Base-by-base conservation (phyloP, 2,797 vertebrate species). In the Capromys pilorides region DNA sequence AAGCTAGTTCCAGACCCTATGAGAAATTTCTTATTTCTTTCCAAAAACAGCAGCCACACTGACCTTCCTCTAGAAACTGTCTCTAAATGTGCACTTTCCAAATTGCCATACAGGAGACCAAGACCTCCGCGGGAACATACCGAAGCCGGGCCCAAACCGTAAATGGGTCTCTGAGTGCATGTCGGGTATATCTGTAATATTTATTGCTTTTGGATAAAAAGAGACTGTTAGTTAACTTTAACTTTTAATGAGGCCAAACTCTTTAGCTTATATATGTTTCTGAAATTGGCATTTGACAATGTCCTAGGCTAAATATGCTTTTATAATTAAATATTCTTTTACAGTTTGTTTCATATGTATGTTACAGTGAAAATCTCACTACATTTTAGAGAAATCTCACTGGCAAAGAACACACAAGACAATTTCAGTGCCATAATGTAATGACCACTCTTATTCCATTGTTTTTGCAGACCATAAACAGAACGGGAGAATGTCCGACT, bases 401-500 rank as follows among this genome's bases (percentile, higher is more conserved):
- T 78, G 88, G 77, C 79, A 96, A 94, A 95, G 39, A 94, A 66
- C 41, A 93, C 57, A 95, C 61, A 59, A 95, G 64, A 21, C 5
- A 87, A 41, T 97, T 97, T 95, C 94, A 90, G 92, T 94, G 86
- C 93, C 96, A 97, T 96, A 94, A 96, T 95, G 94, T 97, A 97
- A 97, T 97, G 94, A 97, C 93, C 81, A 86, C 84, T 97, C 95
- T 94, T 96, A 94, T 97, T 97, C 80, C 28, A 96, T 98, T 98
- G 97, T 98, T 98, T 98, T 98, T 96, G 93, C 99, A 99, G 99
- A 99, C 99, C 99, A 98, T 99, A 98, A 98, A 98, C 98, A 98
- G 98, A 98, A 98, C 98, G 98, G 98, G 98, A 98, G 99, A 99
- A 99, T 98, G 98, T 99, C 98, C 98, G 97, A 99, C 99, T 98